Evolutionary conservation across 2,113 vertebrate genomes (phyloP), one percentile per base, ranked within the genome.

Genomic region (Labeo rohita): DNA sequence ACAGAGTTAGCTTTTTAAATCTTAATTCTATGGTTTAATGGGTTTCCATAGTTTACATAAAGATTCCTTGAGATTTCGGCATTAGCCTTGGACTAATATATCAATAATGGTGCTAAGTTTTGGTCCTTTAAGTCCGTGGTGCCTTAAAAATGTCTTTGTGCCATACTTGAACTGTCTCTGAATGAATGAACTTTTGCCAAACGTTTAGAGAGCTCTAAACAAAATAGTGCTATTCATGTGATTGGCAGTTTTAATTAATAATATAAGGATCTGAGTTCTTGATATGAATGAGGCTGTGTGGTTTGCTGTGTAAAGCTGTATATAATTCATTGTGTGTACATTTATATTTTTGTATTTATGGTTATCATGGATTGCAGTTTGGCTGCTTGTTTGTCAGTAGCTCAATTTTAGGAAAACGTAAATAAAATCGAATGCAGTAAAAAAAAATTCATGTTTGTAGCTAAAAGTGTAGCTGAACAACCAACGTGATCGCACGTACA

Each of bases 401-500:
- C 10, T 0, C 6, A 4, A 39, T 23, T 61, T 80, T 80, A 43
- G 18, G 54, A 80, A 74, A 8, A 2, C 61, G 43, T 81, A 5
- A 81, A 81, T 81, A 49, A 66, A 81, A 56, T 78, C 7, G 18
- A 11, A 5, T 8, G 3, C 18, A 36, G 23, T 78, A 12, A 43
- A 11, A 43, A 79, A 7, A 3, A 34, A 21, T 78, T 34, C 15
- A 8, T 34, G 0, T 78, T 36, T 77, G 5, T 28, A 15, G 21
- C 0, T 23, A 6, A 23, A 61, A 28, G 1, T 50, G 8, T 15
- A 50, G 28, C 28, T 28, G 50, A 47, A 47, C 39, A 74, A 4
- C 2, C 11, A 77, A 76, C 52, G 61, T 2, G 1, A 73, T 61
- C 13, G 1, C 49, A 6, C 59, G 21, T 68, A 93, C 93, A 96